phyloP scores from a whole-genome alignment of 2,797 vertebrate genomes.

The Lophius americanus region DNA sequence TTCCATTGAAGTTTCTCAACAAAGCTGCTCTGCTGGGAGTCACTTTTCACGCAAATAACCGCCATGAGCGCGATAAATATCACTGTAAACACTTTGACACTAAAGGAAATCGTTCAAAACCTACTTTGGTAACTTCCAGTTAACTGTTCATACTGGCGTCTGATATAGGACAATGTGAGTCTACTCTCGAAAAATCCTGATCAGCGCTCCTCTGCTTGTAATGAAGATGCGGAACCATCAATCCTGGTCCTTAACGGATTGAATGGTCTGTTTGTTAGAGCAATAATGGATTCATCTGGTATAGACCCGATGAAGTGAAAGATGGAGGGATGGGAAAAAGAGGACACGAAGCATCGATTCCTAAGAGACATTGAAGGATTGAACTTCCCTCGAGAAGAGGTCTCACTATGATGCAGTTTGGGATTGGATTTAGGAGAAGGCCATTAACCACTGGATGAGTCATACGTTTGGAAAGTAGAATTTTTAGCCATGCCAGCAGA shows the following conservation, averaged over 20 bases:
- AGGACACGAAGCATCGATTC: constrained; percentile 17
- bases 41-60: too few species aligned
- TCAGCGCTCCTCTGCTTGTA: constrained; percentile 19
- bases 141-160: too few species aligned
- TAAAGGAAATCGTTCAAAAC: too few species aligned
- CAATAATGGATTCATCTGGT: constrained; percentile 69
- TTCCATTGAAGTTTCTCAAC: too few species aligned
- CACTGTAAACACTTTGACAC: too few species aligned
- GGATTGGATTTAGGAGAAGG: neutral
- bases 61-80: too few species aligned
- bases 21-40: too few species aligned
- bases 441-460: neutral
- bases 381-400: neutral
- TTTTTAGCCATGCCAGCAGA: too few species aligned
- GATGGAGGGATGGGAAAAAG: constrained; percentile 17
- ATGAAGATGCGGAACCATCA: constrained; percentile 38
- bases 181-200: too few species aligned
- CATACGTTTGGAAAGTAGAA: too few species aligned
- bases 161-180: too few species aligned
- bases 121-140: too few species aligned
- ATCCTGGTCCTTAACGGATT: constrained; percentile 47
- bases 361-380: constrained; percentile 6
- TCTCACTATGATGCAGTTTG: neutral
- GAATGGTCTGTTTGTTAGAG: constrained; percentile 62
- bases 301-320: constrained; percentile 54